phyloP scores from a whole-genome alignment of 2,797 vertebrate species.

The Percopsis omiscomaycus region DNA sequence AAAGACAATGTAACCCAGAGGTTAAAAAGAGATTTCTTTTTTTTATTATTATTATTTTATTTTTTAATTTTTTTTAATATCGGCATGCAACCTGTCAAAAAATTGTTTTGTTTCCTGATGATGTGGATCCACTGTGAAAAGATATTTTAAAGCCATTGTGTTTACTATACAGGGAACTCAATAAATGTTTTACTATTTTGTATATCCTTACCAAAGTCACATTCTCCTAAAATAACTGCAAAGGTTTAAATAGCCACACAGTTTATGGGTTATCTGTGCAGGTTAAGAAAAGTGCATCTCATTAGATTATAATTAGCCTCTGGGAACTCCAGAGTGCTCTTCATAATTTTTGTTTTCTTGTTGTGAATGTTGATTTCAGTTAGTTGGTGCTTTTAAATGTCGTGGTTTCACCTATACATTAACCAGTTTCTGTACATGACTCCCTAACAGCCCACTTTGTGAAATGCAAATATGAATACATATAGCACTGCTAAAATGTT shows the following conservation, averaged over 20 bases:
- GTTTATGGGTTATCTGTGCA: constrained; percentile 1
- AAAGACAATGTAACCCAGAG: constrained; percentile 29
- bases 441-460: not conserved
- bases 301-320: constrained; percentile 21
- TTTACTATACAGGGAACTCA: constrained; percentile 14
- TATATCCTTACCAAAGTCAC: constrained; percentile 6
- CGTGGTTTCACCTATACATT: too few relatives aligned
- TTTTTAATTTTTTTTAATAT: not conserved
- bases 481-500: constrained; percentile 7
- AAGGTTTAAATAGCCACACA: constrained; percentile 18
- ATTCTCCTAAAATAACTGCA: constrained; percentile 6
- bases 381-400: constrained; percentile 9
- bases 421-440: too few relatives aligned
- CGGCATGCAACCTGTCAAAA: constrained; percentile 17
- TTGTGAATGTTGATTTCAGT: constrained; percentile 13
- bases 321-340: constrained; percentile 11
- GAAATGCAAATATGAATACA: constrained; percentile 22
- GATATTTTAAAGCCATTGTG: constrained; percentile 34
- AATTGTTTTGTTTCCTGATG: constrained; percentile 27
- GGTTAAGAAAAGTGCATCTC: not conserved
- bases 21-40: constrained; percentile 6
- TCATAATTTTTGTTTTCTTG: constrained; percentile 6
- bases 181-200: constrained; percentile 9
- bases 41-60: not conserved
- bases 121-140: constrained; percentile 44